Percentiles rank a stretch among this genome's conserved stretches.
phyloP scores from a whole-genome alignment of 2,888 invertebrate species.

The Erebia ligea region DNA sequence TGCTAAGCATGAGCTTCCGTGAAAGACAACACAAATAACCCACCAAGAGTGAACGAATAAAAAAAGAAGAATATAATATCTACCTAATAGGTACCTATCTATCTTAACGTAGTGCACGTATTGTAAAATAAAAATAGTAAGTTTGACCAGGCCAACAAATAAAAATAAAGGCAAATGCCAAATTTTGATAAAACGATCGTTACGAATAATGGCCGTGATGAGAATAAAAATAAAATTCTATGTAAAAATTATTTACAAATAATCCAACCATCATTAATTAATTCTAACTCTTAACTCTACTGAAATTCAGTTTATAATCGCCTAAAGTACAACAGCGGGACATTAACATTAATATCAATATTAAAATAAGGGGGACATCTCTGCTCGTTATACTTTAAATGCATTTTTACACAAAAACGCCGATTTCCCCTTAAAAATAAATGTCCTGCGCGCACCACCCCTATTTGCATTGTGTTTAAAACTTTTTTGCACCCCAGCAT shows the following conservation, averaged over 20 bases:
- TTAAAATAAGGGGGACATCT: slow-evolving; percentile 75
- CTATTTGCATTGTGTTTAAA: slow-evolving; percentile 80
- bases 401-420: slow-evolving; percentile 75
- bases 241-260: slow-evolving; percentile 56
- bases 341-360: slow-evolving; percentile 62
- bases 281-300: slow-evolving; percentile 30
- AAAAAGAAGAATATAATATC: no score
- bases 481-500: slow-evolving; percentile 70
- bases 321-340: slow-evolving; percentile 47
- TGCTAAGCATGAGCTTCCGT: no score
- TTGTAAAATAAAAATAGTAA: neutral
- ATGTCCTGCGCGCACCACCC: slow-evolving; percentile 69
- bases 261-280: slow-evolving; percentile 29
- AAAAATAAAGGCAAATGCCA: neutral
- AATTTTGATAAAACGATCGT: slow-evolving; percentile 34
- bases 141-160: neutral
- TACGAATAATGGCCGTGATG: slow-evolving; percentile 55
- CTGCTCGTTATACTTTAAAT: slow-evolving; percentile 75
- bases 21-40: neutral
- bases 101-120: no score
- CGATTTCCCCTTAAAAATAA: slow-evolving; percentile 78
- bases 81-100: no score
- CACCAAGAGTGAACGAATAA: neutral
- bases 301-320: slow-evolving; percentile 47
- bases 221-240: slow-evolving; percentile 60